Evolutionary conservation across 2,888 invertebrate genomes (phyloP).

Genomic region (Cantharis nigra): DNA sequence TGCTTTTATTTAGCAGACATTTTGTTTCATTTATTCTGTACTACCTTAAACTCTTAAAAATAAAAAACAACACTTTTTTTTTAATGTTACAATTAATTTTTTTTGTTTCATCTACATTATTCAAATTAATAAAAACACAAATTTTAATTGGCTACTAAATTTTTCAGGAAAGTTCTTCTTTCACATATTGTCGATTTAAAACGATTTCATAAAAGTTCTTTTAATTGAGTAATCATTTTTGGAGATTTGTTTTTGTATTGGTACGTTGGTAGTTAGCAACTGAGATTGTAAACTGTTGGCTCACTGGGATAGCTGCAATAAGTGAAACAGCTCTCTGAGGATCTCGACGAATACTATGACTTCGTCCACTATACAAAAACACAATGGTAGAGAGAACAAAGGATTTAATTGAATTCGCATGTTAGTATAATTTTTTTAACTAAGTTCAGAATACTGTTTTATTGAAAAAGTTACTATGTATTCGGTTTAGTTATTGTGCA

Average conservation of each 20-base stretch:
- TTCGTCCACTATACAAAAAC: slow-evolving; percentile 33
- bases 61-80: neutral
- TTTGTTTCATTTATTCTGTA: slow-evolving; percentile 40
- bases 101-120: no score
- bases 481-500: neutral
- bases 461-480: neutral
- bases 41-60: neutral
- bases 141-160: neutral
- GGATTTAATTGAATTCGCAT: slow-evolving; percentile 35
- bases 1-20: slow-evolving; percentile 37
- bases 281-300: slow-evolving; percentile 21
- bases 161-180: neutral
- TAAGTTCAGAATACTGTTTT: neutral
- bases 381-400: slow-evolving; percentile 31
- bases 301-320: slow-evolving; percentile 31
- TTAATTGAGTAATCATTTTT: slow-evolving; percentile 14
- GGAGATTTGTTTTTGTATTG: slow-evolving; percentile 16
- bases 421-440: slow-evolving; percentile 2
- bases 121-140: neutral
- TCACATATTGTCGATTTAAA: neutral
- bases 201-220: slow-evolving; percentile 3
- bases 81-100: neutral
- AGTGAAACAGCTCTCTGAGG: slow-evolving; percentile 33
- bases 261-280: slow-evolving; percentile 12
- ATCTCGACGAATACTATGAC: slow-evolving; percentile 14